Percentiles rank a stretch among this genome's conserved stretches.
phyloP scores from a whole-genome alignment of 1,140 invertebrate species.

The Hypothenemus hampei region DNA sequence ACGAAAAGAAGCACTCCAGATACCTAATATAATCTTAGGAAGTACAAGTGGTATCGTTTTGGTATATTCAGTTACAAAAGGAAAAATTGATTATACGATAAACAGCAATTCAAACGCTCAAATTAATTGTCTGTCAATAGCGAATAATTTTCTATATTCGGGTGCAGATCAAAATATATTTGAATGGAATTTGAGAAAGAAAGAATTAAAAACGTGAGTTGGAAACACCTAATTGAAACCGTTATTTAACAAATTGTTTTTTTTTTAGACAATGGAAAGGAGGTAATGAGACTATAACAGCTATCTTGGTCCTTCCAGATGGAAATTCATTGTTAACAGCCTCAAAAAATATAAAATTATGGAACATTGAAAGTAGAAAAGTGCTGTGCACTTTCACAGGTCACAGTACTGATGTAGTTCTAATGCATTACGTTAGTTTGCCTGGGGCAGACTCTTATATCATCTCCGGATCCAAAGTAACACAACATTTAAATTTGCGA shows the following conservation, averaged over 20 bases:
- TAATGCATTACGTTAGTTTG: constrained; percentile 49
- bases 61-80: constrained; percentile 61
- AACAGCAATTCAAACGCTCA: constrained; percentile 44
- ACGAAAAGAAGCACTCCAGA: constrained; percentile 44
- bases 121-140: constrained; percentile 48
- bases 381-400: constrained; percentile 61
- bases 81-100: constrained; percentile 52
- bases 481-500: not conserved
- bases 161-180: constrained; percentile 50
- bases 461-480: constrained; percentile 54
- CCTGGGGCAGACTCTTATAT: constrained; percentile 50
- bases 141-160: constrained; percentile 45
- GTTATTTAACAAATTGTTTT: not conserved
- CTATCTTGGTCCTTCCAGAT: constrained; percentile 59
- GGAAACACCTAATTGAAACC: no score
- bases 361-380: constrained; percentile 56
- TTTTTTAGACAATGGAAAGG: constrained; percentile 55
- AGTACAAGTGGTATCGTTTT: constrained; percentile 59
- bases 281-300: constrained; percentile 60
- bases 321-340: constrained; percentile 61
- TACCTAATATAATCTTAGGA: constrained; percentile 55
- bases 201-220: constrained; percentile 33
- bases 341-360: constrained; percentile 60
- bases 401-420: constrained; percentile 58
- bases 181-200: constrained; percentile 48